Evolutionary conservation across 2,797 vertebrate species (phyloP).

Genomic region (Sebastolobus altivelis): DNA sequence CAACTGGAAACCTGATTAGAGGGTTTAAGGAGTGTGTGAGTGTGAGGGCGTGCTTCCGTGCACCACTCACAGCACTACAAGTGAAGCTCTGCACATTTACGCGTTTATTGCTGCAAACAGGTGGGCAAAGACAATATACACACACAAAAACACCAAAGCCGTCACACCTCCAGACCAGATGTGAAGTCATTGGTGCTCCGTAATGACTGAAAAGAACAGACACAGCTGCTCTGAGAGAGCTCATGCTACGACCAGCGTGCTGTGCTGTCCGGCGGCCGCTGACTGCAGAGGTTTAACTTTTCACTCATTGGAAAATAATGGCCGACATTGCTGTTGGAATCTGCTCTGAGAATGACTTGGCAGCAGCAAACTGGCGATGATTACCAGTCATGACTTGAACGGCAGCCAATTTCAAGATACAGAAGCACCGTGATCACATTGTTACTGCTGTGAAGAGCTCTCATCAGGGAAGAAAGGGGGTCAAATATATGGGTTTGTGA

Average conservation of each 20-base stretch:
- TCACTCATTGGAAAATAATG: not conserved
- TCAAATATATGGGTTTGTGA: not conserved
- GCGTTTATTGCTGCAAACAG: conserved; percentile 43
- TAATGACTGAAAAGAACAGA: conserved; percentile 29
- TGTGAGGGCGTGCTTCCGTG: not conserved
- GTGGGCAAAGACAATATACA: conserved; percentile 15
- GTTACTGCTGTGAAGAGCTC: conserved; percentile 9
- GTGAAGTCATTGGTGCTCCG: conserved; percentile 34
- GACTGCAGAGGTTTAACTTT: conserved; percentile 1
- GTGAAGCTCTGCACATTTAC: conserved; percentile 13
- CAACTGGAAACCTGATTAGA: conserved; percentile 76
- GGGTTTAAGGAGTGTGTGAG: conserved; percentile 42
- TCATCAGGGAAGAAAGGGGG: not conserved
- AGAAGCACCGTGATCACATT: not conserved
- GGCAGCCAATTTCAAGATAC: conserved; percentile 26
- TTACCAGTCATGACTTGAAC: conserved; percentile 29
- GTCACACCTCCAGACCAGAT: conserved; percentile 60
- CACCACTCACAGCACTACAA: conserved; percentile 8
- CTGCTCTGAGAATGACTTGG: conserved; percentile 19
- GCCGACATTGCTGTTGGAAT: not conserved
- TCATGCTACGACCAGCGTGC: not conserved
- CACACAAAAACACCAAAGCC: conserved; percentile 23
- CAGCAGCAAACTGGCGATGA: conserved; percentile 15
- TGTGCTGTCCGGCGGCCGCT: not conserved
- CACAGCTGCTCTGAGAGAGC: not conserved